phyloP scores from a whole-genome alignment of 2,888 invertebrate species.

The Zygothrica quintamaculata region DNA sequence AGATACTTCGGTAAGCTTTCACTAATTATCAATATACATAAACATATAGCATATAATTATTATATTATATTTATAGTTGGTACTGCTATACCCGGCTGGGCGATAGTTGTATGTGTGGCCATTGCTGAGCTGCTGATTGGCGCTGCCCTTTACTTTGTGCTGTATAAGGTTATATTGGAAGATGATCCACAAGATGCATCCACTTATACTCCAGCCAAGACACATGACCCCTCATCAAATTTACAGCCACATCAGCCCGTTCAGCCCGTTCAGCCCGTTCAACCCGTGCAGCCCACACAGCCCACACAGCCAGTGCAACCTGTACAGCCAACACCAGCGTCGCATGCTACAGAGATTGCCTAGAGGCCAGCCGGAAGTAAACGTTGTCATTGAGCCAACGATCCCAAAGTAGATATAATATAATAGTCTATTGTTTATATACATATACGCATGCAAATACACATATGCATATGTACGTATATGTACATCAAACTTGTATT shows the following conservation, averaged over 20 bases:
- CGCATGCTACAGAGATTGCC: conserved; percentile 63
- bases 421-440: too few species aligned
- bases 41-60: too few species aligned
- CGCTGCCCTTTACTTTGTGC: conserved; percentile 88
- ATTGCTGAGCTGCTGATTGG: conserved; percentile 89
- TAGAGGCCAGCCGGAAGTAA: conserved; percentile 45
- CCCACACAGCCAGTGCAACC: conserved; percentile 18
- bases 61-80: conserved; percentile 86
- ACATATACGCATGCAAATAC: conserved; percentile 7
- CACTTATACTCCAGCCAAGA: conserved; percentile 82
- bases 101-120: conserved; percentile 89
- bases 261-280: conserved; percentile 20
- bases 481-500: conserved; percentile 2
- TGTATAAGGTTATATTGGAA: conserved; percentile 88
- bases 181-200: conserved; percentile 80
- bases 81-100: conserved; percentile 91
- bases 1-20: conserved; percentile 93
- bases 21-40: too few species aligned
- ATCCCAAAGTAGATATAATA: conserved; percentile 10
- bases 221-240: conserved; percentile 70
- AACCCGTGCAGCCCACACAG: conserved; percentile 26
- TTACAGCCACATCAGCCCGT: conserved; percentile 33
- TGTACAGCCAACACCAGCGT: conserved; percentile 38
- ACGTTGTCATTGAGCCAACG: conserved; percentile 35
- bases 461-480: neutral